Conservation (phyloP, 2,797 vertebrate genomes). For the Heterohyrax brucei region DNA sequence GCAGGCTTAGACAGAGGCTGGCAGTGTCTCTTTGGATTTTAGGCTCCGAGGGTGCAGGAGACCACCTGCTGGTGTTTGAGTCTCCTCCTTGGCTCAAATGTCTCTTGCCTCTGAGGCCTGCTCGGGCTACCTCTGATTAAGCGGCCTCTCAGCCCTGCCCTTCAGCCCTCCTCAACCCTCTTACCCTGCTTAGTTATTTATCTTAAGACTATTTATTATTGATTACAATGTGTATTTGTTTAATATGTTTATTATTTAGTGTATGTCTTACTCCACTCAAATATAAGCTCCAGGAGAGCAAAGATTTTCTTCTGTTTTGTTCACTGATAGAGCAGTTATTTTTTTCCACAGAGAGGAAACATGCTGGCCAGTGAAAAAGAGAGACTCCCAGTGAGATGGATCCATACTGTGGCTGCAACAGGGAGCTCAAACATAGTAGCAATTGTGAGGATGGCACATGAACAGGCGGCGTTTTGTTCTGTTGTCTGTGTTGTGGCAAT, state of each 20-base stretch:
- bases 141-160: background rate
- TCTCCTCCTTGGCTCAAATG: background rate
- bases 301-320: background rate
- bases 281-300: background rate
- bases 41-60: background rate
- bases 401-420: background rate
- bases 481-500: background rate
- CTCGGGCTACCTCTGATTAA: background rate
- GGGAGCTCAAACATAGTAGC: background rate
- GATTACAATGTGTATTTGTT: background rate
- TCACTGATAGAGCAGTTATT: background rate
- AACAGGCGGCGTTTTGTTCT: background rate
- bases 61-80: background rate
- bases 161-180: background rate
- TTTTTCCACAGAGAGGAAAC: background rate
- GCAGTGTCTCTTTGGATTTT: background rate
- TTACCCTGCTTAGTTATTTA: background rate
- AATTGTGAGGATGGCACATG: background rate
- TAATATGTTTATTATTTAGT: background rate
- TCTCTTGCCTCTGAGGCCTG: background rate
- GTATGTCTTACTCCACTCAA: background rate
- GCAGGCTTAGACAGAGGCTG: background rate
- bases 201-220: background rate
- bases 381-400: background rate
- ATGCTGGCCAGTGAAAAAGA: background rate